Evolutionary conservation across 2,888 invertebrate species (phyloP).

Genomic region (Drosophila nr. fundita): DNA sequence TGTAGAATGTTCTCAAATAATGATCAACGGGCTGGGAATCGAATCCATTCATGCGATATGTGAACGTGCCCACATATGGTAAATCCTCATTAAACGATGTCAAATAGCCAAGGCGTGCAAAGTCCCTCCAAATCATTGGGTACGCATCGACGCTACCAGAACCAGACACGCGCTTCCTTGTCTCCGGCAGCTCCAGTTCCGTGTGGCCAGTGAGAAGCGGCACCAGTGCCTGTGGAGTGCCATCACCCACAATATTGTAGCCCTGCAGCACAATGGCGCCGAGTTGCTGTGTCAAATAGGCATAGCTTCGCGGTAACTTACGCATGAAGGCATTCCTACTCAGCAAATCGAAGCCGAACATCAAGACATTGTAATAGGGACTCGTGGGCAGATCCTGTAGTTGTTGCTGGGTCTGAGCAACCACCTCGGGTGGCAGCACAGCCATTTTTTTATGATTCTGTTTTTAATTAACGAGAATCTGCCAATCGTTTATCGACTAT

Average conservation of each 20-base stretch:
- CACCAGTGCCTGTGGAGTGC: constrained; percentile 94
- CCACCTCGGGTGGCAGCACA: constrained; percentile 60
- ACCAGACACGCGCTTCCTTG: constrained; percentile 88
- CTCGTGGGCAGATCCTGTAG: constrained; percentile 56
- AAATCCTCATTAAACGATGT: constrained; percentile 95
- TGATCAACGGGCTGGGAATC: constrained; percentile 93
- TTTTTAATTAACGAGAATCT: neutral
- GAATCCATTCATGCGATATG: constrained; percentile 95
- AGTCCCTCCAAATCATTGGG: constrained; percentile 94
- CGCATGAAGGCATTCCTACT: constrained; percentile 93
- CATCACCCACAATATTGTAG: constrained; percentile 94
- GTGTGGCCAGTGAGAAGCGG: constrained; percentile 94
- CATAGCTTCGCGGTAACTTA: constrained; percentile 91
- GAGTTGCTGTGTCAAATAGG: constrained; percentile 88
- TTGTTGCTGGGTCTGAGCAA: constrained; percentile 65
- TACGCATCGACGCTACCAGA: constrained; percentile 90
- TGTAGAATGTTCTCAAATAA: constrained; percentile 93
- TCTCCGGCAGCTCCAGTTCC: constrained; percentile 95
- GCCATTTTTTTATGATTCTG: constrained; percentile 8
- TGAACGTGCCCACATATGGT: constrained; percentile 93
- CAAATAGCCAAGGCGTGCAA: constrained; percentile 89
- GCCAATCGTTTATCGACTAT: neutral
- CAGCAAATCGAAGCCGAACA: constrained; percentile 95
- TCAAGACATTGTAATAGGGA: constrained; percentile 88
- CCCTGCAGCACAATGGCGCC: constrained; percentile 89